Base-by-base conservation (phyloP, 2,888 invertebrate genomes). In the Timema cristinae region DNA sequence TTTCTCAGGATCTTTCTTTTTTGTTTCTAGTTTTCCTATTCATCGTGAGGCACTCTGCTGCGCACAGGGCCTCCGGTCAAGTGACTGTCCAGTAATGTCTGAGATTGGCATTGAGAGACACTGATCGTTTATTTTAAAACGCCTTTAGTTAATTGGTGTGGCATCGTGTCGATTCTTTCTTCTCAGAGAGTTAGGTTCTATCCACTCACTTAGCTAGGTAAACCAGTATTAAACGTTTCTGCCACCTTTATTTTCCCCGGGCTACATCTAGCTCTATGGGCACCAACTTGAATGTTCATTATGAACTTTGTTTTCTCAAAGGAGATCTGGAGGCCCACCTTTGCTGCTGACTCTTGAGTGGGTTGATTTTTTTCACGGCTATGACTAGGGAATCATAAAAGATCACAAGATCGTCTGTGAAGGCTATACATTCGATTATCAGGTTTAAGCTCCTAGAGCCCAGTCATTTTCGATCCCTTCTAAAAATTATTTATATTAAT, bases 391-490 rank as follows among this genome's bases (percentile, higher is more conserved):
- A 32, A 32, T 32, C 32, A 32, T 1, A 32, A 32, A 32, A 32
- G 32, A 32, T 32, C 32, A 32, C 32, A 32, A 32, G 32, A 32
- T 32, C 32, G 4, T 68, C 68, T 51, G 68, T 51, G 52, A 47
- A 68, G 48, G 49, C 67, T 50, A 67, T 2, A 15, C 67, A 47
- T 2, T 67, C 6, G 2, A 67, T 50, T 68, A 7, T n/a, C 51
- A 13, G 5, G 15, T 83, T 67, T 8, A 51, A 4, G 13, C 32
- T 70, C 16, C 50, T 52, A 32, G 4, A 73, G 13, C 63, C 51
- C 9, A 67, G 67, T 66, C 8, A 5, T 63, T 63, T 63, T 63
- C 5, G 32, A 63, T 32, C 15, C 63, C 11, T 63, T 63, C 32
- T n/a, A n/a, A n/a, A n/a, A n/a, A n/a, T n/a, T n/a, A n/a, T n/a